Evolutionary conservation across 2,113 vertebrate species (phyloP), one percentile per base, ranked within the genome.

Genomic region (Illadopsis cleaveri): DNA sequence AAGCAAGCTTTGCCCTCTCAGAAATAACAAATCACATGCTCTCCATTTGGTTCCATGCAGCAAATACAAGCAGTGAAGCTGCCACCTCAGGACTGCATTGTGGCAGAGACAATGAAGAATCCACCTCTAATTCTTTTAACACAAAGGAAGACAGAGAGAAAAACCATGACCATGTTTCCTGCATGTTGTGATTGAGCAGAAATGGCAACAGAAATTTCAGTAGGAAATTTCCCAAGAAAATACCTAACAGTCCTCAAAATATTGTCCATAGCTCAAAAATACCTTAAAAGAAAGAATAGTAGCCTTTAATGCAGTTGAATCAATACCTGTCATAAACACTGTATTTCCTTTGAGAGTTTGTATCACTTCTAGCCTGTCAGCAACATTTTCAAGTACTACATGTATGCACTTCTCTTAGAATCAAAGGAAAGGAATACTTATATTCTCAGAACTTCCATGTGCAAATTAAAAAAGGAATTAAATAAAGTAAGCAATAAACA

Each of bases 371-470:
- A 94, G 93, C 81, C 96, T 91, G 94, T 89, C 94, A 93, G 95
- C 91, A 94, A 89, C 71, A 89, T 92, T 97, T 97, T 88, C 94
- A 97, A 92, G 86, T 94, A 95, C 47, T 93, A 61, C 10, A 27
- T 31, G 33, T 64, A 56, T 27, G 40, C 53, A 54, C 66, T 75
- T 82, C 79, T 96, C 86, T 86, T 77, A 94, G 68, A 97, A 96
- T 94, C 86, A 96, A 96, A 95, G 79, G 91, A 94, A 95, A 93
- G 71, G 93, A 95, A 87, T 68, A 90, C 62, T 93, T 93, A 72
- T 12, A 69, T 54, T 79, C 78, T 82, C 61, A 90, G 87, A 96
- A 90, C 44, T 86, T 77, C 83, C 85, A 75, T n/a, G 65, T 93
- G 73, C 45, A 90, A 81, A 96, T 92, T 48, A 25, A 80, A 73